Conservation (phyloP, 2,888 invertebrate genomes). For the Drosophila siamana region DNA sequence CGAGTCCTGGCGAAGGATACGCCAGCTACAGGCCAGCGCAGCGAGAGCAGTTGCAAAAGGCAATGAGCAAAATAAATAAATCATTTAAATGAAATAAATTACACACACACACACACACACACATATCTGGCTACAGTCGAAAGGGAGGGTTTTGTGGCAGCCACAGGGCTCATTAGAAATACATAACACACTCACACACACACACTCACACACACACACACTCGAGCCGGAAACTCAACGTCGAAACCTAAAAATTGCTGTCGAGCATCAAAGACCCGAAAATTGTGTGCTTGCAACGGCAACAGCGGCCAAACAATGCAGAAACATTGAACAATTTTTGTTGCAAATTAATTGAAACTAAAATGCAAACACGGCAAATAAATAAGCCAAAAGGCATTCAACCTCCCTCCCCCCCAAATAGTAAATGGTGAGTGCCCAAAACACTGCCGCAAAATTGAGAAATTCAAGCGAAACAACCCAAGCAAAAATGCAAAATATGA, state of each 20-base stretch:
- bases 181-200: slow-evolving; percentile 46
- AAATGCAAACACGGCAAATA: slow-evolving; percentile 37
- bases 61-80: slow-evolving; percentile 79
- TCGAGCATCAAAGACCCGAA: slow-evolving; percentile 20
- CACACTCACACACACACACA: background rate
- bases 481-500: background rate
- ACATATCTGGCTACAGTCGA: slow-evolving; percentile 1
- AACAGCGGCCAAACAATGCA: background rate
- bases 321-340: background rate
- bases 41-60: slow-evolving; percentile 55
- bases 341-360: slow-evolving; percentile 49
- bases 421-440: background rate
- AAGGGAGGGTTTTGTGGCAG: slow-evolving; percentile 28
- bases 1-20: slow-evolving; percentile 42
- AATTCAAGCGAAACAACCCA: background rate
- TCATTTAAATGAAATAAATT: slow-evolving; percentile 78
- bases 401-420: background rate
- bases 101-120: slow-evolving; percentile 23
- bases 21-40: slow-evolving; percentile 28
- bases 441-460: background rate
- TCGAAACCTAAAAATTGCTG: slow-evolving; percentile 1
- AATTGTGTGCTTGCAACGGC: slow-evolving; percentile 4
- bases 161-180: slow-evolving; percentile 73
- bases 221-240: background rate
- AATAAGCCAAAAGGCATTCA: slow-evolving; percentile 11